Conservation (phyloP, 2,797 vertebrate species). For the Hypotaenidia okinawae region DNA sequence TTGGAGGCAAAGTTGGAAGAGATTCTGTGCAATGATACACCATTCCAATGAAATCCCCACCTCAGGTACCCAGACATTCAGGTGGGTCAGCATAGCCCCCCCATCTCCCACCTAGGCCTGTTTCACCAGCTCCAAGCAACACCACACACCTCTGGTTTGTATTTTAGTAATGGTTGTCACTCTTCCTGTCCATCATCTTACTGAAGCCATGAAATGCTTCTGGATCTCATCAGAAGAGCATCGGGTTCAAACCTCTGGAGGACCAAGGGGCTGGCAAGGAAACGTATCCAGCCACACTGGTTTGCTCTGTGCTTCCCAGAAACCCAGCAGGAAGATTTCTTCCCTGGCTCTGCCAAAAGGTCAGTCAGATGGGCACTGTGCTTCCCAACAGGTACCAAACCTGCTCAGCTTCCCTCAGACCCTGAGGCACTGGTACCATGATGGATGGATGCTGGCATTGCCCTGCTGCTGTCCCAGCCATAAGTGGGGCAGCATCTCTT, state of each 20-base stretch:
- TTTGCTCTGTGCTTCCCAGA: neutral
- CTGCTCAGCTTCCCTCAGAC: neutral
- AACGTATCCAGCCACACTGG: neutral
- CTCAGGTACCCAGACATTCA: neutral
- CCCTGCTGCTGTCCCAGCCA: neutral
- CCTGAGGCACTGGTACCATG: fast-evolving
- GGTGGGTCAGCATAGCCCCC: neutral
- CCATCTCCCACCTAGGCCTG: neutral
- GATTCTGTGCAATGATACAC: neutral
- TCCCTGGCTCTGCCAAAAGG: neutral
- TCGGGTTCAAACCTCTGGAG: neutral
- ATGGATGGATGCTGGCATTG: neutral
- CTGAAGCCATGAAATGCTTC: neutral
- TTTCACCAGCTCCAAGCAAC: neutral
- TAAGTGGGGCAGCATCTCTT: neutral
- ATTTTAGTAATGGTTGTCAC: neutral
- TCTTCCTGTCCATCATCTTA: neutral
- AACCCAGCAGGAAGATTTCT: neutral
- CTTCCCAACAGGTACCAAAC: neutral
- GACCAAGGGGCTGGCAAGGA: neutral
- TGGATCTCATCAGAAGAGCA: neutral
- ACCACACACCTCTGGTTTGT: fast-evolving
- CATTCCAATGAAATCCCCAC: neutral
- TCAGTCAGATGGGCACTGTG: neutral
- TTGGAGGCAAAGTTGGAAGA: neutral